Evolutionary conservation across 2,797 vertebrate genomes (phyloP).

Genomic region (Myiotriccus ornatus): DNA sequence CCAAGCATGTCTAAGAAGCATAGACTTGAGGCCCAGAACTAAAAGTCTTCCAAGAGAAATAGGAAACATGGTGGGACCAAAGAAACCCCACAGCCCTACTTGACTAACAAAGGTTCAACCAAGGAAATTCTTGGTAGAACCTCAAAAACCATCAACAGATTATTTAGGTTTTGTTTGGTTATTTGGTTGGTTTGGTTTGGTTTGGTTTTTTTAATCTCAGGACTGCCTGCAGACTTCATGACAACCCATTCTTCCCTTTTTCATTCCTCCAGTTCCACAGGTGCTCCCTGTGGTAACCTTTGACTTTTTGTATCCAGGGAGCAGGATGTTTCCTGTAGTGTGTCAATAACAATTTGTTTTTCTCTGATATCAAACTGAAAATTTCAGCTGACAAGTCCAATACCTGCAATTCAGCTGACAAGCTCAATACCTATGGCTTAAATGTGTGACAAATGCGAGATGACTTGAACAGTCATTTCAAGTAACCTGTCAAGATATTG

Average conservation of each 20-base stretch:
- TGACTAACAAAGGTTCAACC: background rate
- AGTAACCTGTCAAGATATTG: background rate
- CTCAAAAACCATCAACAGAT: background rate
- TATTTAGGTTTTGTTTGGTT: no score
- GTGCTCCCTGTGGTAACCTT: background rate
- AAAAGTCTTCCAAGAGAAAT: background rate
- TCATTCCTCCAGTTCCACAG: background rate
- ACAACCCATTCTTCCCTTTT: background rate
- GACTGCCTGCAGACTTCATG: background rate
- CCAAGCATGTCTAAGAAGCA: background rate
- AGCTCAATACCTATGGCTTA: slow-evolving; percentile 6
- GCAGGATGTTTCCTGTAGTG: background rate
- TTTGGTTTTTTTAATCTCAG: background rate
- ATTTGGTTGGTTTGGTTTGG: no score
- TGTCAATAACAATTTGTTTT: slow-evolving; percentile 48
- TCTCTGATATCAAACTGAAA: slow-evolving; percentile 10
- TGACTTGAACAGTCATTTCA: slow-evolving; percentile 21
- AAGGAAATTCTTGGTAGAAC: background rate
- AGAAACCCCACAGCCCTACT: background rate
- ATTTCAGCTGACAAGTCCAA: slow-evolving; percentile 6
- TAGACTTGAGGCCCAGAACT: background rate
- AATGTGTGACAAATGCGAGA: background rate
- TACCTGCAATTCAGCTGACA: slow-evolving; percentile 1
- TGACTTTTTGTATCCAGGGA: background rate
- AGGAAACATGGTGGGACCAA: background rate